Evolutionary conservation across 1,140 invertebrate species (phyloP).

Genomic region (Nylanderia fulva): DNA sequence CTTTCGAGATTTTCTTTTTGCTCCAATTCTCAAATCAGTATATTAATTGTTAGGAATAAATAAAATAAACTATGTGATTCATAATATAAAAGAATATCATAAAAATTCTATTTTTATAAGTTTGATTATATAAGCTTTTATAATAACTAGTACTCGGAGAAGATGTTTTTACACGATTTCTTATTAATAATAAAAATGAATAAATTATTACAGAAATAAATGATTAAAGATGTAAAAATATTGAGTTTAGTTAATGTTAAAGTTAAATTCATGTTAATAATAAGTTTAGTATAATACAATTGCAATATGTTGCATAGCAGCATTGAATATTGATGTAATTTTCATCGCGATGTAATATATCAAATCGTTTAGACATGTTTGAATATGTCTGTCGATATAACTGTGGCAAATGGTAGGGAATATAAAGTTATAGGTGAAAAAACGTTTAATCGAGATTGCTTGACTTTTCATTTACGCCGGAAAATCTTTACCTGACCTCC

Average conservation of each 20-base stretch:
- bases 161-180: background rate
- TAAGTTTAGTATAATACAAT: background rate
- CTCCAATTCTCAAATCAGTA: background rate
- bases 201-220: background rate
- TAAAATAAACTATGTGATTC: background rate
- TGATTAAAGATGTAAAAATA: background rate
- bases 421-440: background rate
- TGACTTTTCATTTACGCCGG: slow-evolving; percentile 54
- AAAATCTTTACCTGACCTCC: slow-evolving; percentile 46
- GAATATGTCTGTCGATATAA: background rate
- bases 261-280: background rate
- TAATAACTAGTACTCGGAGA: background rate
- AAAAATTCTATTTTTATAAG: background rate
- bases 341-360: background rate
- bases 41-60: background rate
- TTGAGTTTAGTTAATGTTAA: background rate
- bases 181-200: background rate
- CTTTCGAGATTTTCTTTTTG: background rate
- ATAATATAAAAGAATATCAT: background rate
- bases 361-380: background rate
- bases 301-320: background rate
- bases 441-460: slow-evolving; percentile 46
- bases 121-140: background rate
- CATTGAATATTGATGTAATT: background rate
- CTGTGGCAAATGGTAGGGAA: background rate